A percentile compares a stretch with the other conserved stretches of the same genome.
These are phyloP conservation scores for Silvanus unidentatus DNA, from an alignment of 2,888 invertebrate species.

Conservation along the genomic window DNA sequence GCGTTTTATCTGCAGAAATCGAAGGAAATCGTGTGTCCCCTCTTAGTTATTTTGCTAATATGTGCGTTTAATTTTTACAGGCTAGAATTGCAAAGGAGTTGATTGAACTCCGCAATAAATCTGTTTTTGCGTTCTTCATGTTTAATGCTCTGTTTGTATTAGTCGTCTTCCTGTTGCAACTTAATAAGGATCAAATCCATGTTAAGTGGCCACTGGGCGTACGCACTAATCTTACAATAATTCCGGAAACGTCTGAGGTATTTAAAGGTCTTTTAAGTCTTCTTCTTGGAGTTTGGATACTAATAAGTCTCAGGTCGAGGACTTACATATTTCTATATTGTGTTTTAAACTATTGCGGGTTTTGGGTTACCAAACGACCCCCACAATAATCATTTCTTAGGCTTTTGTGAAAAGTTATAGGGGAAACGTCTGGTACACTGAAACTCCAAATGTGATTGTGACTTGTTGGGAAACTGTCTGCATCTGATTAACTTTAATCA, in stretches of 20 bases:
- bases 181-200: constrained; percentile 97
- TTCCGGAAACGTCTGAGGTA: constrained; percentile 90
- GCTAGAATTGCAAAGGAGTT: constrained; percentile 85
- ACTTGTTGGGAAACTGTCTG: too few species aligned
- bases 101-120: constrained; percentile 93
- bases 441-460: too few species aligned
- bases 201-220: constrained; percentile 95
- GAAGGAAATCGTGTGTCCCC: constrained; percentile 49
- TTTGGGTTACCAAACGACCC: too few species aligned
- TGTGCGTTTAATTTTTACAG: constrained; percentile 60
- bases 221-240: constrained; percentile 90
- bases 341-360: constrained; percentile 9
- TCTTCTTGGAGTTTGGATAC: constrained; percentile 37
- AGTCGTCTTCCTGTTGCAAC: constrained; percentile 97
- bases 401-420: too few species aligned
- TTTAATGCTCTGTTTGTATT: constrained; percentile 99
- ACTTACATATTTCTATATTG: constrained; percentile 26
- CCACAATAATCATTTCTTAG: too few species aligned
- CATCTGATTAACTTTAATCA: too few species aligned
- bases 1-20: constrained; percentile 19
- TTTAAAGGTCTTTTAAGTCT: constrained; percentile 27
- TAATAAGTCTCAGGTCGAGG: constrained; percentile 39
- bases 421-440: too few species aligned
- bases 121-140: constrained; percentile 98
- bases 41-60: constrained; percentile 44